Base-by-base conservation (phyloP, 2,888 invertebrate genomes). In the Troglohyphantes excavatus region DNA sequence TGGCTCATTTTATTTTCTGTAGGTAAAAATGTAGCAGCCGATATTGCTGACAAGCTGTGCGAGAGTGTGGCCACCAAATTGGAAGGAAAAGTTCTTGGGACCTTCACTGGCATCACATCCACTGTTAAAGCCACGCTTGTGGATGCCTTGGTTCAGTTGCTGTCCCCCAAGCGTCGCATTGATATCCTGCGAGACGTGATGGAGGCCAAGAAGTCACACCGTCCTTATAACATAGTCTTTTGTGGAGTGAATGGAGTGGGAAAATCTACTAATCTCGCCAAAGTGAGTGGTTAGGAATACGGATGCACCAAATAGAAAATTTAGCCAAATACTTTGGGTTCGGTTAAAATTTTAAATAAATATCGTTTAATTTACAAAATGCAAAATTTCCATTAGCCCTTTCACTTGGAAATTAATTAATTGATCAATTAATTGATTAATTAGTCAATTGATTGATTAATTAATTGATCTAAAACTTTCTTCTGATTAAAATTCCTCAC, bases 171-270 rank as follows among this genome's bases (percentile, higher is more conserved):
- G 92, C 95, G 98, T 0, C 96, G 99, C 82, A 96, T 99, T 61
- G 99, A 99, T 94, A 98, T 99, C 92, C 95, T 99, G 63, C 95
- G 99, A 61, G 99, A 99, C 94, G 98, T 98, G 17, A 94, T 98
- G 93, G 98, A 99, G 93, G 97, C 98, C 0, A 92, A 93, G 72
- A 95, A 96, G 76, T 95, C 96, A 91, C 95, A 95, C n/a, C 95
- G 96, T n/a, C 99, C 99, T 0, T 99, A 97, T 93, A 96, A 98
- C 9, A 97, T 99, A 95, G 95, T 98, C 0, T 99, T 99, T 93
- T 99, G 99, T 94, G 99, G 99, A 90, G 99, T 98, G 0, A 99
- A 99, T 94, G 99, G 99, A 19, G 99, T 99, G 0, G 99, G 99
- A 79, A 99, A 99, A 93, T 99, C 98, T 0, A 99, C 99, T 1